Conservation (phyloP, 2,113 vertebrate species). For the Jaculus jaculus region DNA sequence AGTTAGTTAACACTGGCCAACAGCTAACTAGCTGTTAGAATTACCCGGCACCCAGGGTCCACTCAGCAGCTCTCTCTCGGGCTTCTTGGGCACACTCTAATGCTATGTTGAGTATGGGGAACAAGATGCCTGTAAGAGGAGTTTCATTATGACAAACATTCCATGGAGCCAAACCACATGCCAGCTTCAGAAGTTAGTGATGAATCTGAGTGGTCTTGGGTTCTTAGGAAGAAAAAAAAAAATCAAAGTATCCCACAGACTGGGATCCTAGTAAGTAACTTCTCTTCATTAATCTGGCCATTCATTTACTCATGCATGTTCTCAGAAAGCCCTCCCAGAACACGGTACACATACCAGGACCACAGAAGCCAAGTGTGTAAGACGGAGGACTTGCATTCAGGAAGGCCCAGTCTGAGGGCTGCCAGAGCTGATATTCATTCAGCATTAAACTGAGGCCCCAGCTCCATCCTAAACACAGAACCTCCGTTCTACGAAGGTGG, state of each 20-base stretch:
- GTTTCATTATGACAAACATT: fast-evolving
- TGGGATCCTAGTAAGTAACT: not conserved
- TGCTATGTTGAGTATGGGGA: not conserved
- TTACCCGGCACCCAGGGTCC: too few relatives aligned
- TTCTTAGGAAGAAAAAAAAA: not conserved
- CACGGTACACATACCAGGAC: fast-evolving
- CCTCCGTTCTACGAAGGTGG: too few relatives aligned
- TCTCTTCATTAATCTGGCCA: not conserved
- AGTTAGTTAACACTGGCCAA: not conserved
- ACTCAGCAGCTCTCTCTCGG: too few relatives aligned
- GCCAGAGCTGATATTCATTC: fast-evolving
- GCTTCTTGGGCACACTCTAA: not conserved
- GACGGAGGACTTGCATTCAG: not conserved
- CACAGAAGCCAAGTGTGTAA: fast-evolving
- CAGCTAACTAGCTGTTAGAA: not conserved
- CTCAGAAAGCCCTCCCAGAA: fast-evolving
- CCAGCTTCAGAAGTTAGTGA: not conserved
- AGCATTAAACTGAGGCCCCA: not conserved
- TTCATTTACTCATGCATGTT: not conserved
- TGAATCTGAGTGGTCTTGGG: not conserved
- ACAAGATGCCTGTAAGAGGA: not conserved
- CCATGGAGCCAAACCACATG: too few relatives aligned
- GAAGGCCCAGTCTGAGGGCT: not conserved
- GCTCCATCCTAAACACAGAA: not conserved
- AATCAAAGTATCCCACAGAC: not conserved